Base-by-base conservation (phyloP, 1,140 invertebrate species). In the Drosophila paulistorum region DNA sequence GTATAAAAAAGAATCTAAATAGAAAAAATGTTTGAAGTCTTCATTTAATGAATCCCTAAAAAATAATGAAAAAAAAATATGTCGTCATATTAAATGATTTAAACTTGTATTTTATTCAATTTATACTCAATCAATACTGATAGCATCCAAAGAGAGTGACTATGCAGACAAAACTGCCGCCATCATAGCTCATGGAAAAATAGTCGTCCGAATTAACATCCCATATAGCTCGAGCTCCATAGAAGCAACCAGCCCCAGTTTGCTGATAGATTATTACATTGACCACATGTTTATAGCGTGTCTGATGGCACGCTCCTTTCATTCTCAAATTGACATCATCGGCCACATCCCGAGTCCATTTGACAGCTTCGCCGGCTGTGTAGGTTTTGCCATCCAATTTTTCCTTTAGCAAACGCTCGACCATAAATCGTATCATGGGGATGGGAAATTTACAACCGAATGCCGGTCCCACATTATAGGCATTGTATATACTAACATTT, bases 181-280 rank as follows among this genome's bases (percentile, higher is more conserved):
- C 68, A 51, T 89, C 79, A 26, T 37, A 69, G 57, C 23, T 70
- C 2, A 9, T 17, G 14, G 3, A 30, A 1, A 48, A 4, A 37
- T 74, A 80, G 42, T 87, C 84, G 66, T 87, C 83, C 2, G 84
- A 45, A 5, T 77, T 48, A 1, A 23, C 11, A 68, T 87, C 83
- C 83, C 83, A 87, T 35, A 87, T 65, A 7, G 83, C 84, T 3
- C 83, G 76, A 7, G 84, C 71, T 7, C 72, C 84, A 13, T 79
- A 77, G 26, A 67, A 80, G 7, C 77, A 83, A 2, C 83, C 83
- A 6, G 65, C 70, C n/a, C 83, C 83, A 7, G 54, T 87, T 30
- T 87, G 83, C 54, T 87, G 83, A 37, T 83, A 87, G 1, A 87
- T 57, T 45, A 71, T 68, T 2, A 74, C 73, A 39, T 83, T 82